Percentiles rank a stretch among this genome's conserved stretches.
Conservation (phyloP, 2,888 invertebrate species). For the Yponomeuta sedellus region DNA sequence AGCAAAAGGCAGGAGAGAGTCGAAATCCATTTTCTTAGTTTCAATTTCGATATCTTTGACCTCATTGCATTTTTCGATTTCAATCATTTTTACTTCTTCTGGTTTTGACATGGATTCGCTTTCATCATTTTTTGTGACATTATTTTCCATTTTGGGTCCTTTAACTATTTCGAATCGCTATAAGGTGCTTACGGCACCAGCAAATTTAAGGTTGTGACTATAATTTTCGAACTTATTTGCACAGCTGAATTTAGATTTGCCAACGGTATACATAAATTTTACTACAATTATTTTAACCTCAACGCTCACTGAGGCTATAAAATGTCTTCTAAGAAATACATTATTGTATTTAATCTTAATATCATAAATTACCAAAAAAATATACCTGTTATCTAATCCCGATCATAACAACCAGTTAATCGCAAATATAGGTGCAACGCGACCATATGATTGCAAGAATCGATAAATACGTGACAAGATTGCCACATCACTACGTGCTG, state of each 20-base stretch:
- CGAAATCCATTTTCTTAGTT: conserved; percentile 16
- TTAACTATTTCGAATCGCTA: neutral
- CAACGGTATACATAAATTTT: no score
- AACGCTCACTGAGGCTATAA: neutral
- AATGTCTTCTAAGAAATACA: neutral
- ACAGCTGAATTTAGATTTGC: no score
- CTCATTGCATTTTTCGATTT: neutral
- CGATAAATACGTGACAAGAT: no score
- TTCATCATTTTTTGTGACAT: neutral
- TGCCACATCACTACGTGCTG: no score
- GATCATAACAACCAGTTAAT: no score
- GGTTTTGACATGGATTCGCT: neutral
- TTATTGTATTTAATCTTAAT: no score
- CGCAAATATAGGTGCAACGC: no score
- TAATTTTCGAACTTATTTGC: no score
- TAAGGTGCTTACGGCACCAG: neutral
- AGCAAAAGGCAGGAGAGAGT: conserved; percentile 18
- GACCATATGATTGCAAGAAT: no score
- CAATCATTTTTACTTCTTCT: neutral
- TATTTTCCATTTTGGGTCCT: neutral
- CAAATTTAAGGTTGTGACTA: no score
- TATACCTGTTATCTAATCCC: no score
- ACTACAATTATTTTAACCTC: neutral
- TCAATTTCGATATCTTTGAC: neutral
- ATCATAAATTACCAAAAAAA: no score